A percentile compares a stretch with the other conserved stretches of the same genome.
Evolutionary conservation across 2,113 vertebrate genomes (phyloP).

Genomic region (Cynocephalus volans): DNA sequence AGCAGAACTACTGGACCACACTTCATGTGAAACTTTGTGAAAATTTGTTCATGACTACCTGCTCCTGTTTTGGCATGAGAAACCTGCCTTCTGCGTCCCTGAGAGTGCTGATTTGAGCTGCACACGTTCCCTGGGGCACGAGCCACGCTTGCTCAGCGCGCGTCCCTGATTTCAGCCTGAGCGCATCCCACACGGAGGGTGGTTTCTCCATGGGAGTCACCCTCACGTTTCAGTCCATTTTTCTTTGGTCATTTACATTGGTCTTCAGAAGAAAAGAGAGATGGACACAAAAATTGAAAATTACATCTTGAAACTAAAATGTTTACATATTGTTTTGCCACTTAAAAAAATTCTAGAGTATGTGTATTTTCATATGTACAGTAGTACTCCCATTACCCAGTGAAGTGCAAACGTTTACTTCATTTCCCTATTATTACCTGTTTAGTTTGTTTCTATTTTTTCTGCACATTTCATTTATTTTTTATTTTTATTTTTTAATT

Average conservation of each 20-base stretch:
- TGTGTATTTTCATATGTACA: not conserved
- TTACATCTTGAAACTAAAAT: not conserved
- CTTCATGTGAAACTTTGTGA: not conserved
- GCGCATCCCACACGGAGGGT: not conserved
- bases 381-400: not conserved
- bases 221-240: not conserved
- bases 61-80: not conserved
- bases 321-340: not conserved
- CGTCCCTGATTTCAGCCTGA: not conserved
- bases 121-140: not conserved
- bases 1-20: not conserved
- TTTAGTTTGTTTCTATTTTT: not conserved
- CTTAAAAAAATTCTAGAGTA: not conserved
- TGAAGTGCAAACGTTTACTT: not conserved
- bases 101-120: not conserved
- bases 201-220: too few relatives aligned
- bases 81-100: not conserved
- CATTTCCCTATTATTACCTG: slow-evolving; percentile 4
- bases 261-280: not conserved
- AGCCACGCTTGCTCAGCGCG: not conserved
- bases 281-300: not conserved
- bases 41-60: not conserved
- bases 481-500: not conserved
- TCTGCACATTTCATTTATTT: too few relatives aligned
- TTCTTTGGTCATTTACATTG: not conserved